Conservation (phyloP, 2,797 vertebrate species). For the Nothura maculosa region DNA sequence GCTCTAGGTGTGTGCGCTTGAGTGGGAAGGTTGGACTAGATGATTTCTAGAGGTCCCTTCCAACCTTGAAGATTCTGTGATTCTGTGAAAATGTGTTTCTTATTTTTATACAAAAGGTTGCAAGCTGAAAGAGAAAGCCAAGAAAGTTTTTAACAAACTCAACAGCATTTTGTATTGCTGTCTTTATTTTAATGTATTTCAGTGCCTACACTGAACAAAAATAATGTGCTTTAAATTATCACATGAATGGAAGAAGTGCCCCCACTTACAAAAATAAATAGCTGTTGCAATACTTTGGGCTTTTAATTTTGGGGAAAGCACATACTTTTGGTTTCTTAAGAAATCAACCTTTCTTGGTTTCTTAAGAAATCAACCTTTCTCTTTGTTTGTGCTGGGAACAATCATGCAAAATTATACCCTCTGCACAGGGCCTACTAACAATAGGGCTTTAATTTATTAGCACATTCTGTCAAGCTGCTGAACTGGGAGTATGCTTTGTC, state of each 20-base stretch:
- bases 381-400: background rate
- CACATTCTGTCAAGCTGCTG: background rate
- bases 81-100: background rate
- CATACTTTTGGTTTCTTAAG: constrained; percentile 26
- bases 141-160: constrained; percentile 11
- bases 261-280: constrained; percentile 51
- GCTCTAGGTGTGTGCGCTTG: too few species aligned
- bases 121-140: background rate
- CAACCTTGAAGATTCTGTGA: too few species aligned
- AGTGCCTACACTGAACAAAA: constrained; percentile 55
- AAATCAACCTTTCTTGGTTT: constrained; percentile 26
- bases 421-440: background rate
- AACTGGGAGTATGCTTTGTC: background rate
- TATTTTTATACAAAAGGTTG: constrained; percentile 6
- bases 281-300: constrained; percentile 18
- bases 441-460: background rate
- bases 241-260: constrained; percentile 28
- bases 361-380: constrained; percentile 21
- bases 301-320: constrained; percentile 37
- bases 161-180: constrained; percentile 10
- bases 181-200: constrained; percentile 47
- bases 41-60: too few species aligned
- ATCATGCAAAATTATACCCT: background rate
- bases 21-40: too few species aligned
- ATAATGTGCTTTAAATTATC: constrained; percentile 58